Base-by-base conservation (phyloP, 2,888 invertebrate genomes). In the Lottia gigantea region DNA sequence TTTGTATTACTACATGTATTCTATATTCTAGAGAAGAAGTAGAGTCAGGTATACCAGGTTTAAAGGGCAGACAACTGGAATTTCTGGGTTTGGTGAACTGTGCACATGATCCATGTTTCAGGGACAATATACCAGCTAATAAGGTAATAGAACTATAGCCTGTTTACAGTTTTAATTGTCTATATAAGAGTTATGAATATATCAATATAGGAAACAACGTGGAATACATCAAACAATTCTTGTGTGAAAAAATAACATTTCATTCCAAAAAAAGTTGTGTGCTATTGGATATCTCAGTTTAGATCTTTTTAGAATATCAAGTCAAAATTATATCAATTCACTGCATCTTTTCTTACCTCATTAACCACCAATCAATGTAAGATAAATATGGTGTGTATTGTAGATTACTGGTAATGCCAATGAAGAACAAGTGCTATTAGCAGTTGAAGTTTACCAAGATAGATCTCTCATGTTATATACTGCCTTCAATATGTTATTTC, bases 1-100 rank as follows among this genome's bases (percentile, higher is more conserved):
- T 23, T 64, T 62, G 16, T 46, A 15, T 26, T 3, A 7, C 26
- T 7, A 19, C 23, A 16, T 23, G 31, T 14, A 47, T 23, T 64
- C 23, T 62, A 19, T 47, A 25, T 70, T 74, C 14, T 70, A 77
- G 76, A 19, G 73, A 12, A 14, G 65, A 61, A n/a, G 19, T 61
- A 15, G 67, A 72, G 40, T 77, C 78, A 77, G 94, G 96, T 87
- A 97, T 98, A 83, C 95, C 95, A 7, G 98, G 97, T 0, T 90
- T 98, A 26, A 92, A 93, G 25, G 92, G 92, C 61, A 91, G 96
- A 68, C 95, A 95, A 0, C 91, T 98, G 77, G 93, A 95, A 83
- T 98, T 96, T 89, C 91, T 98, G 16, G 98, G 98, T 0, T 90
- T 98, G 8, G 96, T 97, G 87, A 94, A 95, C 76, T 96, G 97